Evolutionary conservation across 2,888 invertebrate genomes (phyloP), one percentile per base, ranked within the genome.

Genomic region (Augiades crinisus): DNA sequence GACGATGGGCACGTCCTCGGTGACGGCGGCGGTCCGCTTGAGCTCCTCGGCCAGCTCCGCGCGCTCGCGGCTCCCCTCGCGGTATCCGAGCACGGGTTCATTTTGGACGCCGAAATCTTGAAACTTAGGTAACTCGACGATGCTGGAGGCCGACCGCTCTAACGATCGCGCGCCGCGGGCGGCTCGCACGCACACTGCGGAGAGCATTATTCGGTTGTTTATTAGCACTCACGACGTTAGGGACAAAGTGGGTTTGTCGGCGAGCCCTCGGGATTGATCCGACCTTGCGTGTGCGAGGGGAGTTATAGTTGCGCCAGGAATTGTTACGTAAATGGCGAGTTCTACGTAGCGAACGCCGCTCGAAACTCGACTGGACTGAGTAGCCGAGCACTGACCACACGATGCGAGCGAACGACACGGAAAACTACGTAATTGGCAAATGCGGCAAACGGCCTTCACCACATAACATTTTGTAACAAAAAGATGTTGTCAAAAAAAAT

Each of bases 1-100:
- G n/a, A 99, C 93, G 73, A 99, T 95, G 5, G 99, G 99, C 55
- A 99, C 93, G 61, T 99, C 98, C 70, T 95, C 94, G 53, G 93
- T 92, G 51, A 90, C 88, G 16, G 86, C 79, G 7, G 93, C 87
- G 59, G 93, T 92, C 55, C 92, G 86, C 56, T 93, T 85, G 33
- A 99, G 81, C 37, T 94, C 94, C 43, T 91, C 89, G 60, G 93
- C 91, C 22, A 99, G 83, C 37, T 92, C 93, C 44, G 86, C 78
- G 52, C 98, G 92, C 81, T 99, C 99, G 49, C 91, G 80, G 58
- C 97, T 97, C 40, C 95, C 95, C 57, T 94, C 94, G 57, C 93
- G 90, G 82, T 99, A 99, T n/a, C 83, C 85, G 13, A 95, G 83
- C 33, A 97, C 78, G 0, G 96, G 96, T 77, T 97, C 97, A 85